Percentiles rank a stretch among this genome's conserved stretches.
Conservation (phyloP, 2,888 invertebrate species). For the Leptopilina drosophilae region DNA sequence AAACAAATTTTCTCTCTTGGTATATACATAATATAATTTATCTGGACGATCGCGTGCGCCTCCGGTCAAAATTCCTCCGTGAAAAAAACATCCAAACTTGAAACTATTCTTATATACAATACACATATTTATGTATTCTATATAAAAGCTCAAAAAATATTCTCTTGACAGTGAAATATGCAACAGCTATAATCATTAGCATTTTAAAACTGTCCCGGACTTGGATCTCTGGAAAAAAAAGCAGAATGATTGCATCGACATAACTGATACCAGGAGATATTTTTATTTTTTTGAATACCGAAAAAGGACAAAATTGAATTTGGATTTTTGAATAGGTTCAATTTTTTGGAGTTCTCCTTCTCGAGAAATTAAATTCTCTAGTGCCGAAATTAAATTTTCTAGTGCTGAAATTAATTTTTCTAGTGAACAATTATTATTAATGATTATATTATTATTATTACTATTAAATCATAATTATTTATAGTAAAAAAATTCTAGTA, state of each 20-base stretch:
- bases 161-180: conserved; percentile 21
- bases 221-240: conserved; percentile 42
- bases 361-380: background rate
- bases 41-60: background rate
- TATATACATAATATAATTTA: background rate
- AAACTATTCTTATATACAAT: background rate
- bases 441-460: too few species aligned
- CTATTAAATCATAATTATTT: too few species aligned
- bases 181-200: conserved; percentile 52
- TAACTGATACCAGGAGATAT: conserved; percentile 45
- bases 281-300: background rate
- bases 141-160: conserved; percentile 12
- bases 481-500: too few species aligned
- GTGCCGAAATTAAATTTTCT: too few species aligned
- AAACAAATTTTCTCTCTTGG: background rate
- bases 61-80: background rate
- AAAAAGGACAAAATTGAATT: background rate
- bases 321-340: background rate
- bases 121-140: background rate
- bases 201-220: conserved; percentile 52
- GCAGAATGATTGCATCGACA: conserved; percentile 38
- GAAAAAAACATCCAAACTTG: background rate
- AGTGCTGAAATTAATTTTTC: too few species aligned
- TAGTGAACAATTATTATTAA: too few species aligned
- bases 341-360: background rate